Evolutionary conservation across 1,140 invertebrate genomes (phyloP).

Genomic region (Cyclargus thomasi): DNA sequence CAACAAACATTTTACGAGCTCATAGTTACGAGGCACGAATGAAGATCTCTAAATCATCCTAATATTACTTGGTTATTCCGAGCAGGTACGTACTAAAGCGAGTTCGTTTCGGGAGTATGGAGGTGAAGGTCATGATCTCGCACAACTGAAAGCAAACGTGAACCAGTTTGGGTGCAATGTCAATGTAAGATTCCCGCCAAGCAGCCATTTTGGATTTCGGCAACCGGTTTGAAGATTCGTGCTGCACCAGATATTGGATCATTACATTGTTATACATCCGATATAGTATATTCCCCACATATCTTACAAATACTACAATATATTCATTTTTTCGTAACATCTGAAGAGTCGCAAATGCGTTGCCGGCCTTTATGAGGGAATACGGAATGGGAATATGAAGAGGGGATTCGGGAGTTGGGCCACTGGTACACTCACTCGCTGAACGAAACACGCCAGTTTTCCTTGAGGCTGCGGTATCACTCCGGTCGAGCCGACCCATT

Average conservation of each 20-base stretch:
- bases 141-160: slow-evolving; percentile 47
- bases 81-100: background rate
- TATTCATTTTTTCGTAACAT: too few species aligned
- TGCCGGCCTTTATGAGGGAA: too few species aligned
- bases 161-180: slow-evolving; percentile 51
- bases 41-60: background rate
- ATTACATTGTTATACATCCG: background rate
- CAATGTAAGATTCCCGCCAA: slow-evolving; percentile 57
- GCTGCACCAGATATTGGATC: slow-evolving; percentile 25
- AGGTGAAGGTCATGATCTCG: slow-evolving; percentile 61
- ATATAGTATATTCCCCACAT: background rate
- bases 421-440: too few species aligned
- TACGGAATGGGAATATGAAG: too few species aligned
- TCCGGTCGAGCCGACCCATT: too few species aligned
- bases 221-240: slow-evolving; percentile 49
- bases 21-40: slow-evolving; percentile 19
- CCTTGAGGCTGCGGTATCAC: too few species aligned
- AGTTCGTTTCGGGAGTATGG: slow-evolving; percentile 33
- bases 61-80: slow-evolving; percentile 4
- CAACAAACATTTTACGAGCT: slow-evolving; percentile 10
- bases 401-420: too few species aligned
- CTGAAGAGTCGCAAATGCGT: too few species aligned
- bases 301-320: background rate
- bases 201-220: slow-evolving; percentile 57
- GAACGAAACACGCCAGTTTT: too few species aligned